Conservation (phyloP, 2,113 vertebrate genomes). For the Corydoras maculifer region DNA sequence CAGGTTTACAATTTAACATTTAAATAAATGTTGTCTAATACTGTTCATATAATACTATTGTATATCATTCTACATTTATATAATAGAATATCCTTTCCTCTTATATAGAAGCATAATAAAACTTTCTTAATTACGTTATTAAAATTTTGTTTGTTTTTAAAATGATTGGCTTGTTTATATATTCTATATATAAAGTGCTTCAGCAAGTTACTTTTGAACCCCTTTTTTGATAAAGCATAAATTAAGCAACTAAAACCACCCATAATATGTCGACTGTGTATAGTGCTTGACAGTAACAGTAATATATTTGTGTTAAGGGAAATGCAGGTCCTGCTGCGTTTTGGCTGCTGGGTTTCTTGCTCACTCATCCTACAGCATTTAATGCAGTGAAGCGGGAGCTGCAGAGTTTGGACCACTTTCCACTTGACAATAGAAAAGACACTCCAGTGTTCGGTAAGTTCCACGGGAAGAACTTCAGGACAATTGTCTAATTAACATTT, state of each 20-base stretch:
- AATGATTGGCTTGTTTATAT: no score
- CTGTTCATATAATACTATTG: no score
- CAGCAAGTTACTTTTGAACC: no score
- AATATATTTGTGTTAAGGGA: constrained; percentile 53
- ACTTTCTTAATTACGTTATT: no score
- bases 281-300: not conserved
- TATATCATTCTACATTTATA: no score
- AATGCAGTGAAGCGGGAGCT: constrained; percentile 69
- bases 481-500: no score
- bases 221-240: not conserved
- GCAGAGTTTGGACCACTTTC: constrained; percentile 41
- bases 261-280: not conserved
- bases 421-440: constrained; percentile 46
- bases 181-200: no score
- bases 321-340: constrained; percentile 76
- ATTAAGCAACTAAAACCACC: not conserved
- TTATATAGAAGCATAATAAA: no score
- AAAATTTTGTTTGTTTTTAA: no score
- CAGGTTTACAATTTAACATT: no score
- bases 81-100: no score
- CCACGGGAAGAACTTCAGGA: not conserved
- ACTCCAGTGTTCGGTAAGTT: constrained; percentile 66
- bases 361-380: constrained; percentile 73
- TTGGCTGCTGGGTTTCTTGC: constrained; percentile 81
- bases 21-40: no score